Evolutionary conservation across 2,888 invertebrate genomes (phyloP).

Genomic region (Perizoma flavofasciatum): DNA sequence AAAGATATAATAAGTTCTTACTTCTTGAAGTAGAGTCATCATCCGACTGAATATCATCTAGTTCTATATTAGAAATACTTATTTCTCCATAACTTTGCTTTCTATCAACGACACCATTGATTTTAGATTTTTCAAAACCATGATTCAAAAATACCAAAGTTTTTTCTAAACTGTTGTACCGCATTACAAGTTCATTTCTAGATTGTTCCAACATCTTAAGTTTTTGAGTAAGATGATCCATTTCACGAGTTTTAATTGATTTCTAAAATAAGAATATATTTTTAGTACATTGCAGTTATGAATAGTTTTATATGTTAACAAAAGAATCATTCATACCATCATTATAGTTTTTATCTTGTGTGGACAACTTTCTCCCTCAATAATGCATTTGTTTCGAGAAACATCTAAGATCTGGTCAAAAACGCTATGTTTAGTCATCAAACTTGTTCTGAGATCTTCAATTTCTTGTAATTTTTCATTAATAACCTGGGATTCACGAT

Average conservation of each 20-base stretch:
- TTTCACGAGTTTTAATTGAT: conserved; percentile 58
- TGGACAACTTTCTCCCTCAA: conserved; percentile 60
- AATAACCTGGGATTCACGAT: conserved; percentile 56
- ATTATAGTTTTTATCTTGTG: conserved; percentile 66
- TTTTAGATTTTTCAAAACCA: conserved; percentile 53
- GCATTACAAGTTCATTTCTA: conserved; percentile 55
- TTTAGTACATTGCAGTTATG: no score
- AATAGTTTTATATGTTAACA: no score
- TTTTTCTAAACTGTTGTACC: conserved; percentile 65
- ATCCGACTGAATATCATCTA: conserved; percentile 68
- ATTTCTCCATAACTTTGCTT: conserved; percentile 38
- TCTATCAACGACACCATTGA: conserved; percentile 34
- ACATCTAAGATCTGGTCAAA: conserved; percentile 69
- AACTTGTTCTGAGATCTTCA: conserved; percentile 61
- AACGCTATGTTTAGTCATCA: conserved; percentile 68
- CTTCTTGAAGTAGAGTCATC: conserved; percentile 60
- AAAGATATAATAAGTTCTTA: conserved; percentile 40
- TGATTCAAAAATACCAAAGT: conserved; percentile 66
- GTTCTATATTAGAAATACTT: conserved; percentile 44
- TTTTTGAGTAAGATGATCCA: conserved; percentile 62
- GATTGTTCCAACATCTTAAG: conserved; percentile 56
- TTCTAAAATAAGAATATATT: conserved; percentile 48
- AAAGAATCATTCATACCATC: conserved; percentile 46
- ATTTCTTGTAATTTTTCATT: conserved; percentile 68
- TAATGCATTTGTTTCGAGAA: conserved; percentile 61